Base-by-base conservation (phyloP, 30 jellyfish, hydroid and myxozoan species). In the Cassiopea xamachana region DNA sequence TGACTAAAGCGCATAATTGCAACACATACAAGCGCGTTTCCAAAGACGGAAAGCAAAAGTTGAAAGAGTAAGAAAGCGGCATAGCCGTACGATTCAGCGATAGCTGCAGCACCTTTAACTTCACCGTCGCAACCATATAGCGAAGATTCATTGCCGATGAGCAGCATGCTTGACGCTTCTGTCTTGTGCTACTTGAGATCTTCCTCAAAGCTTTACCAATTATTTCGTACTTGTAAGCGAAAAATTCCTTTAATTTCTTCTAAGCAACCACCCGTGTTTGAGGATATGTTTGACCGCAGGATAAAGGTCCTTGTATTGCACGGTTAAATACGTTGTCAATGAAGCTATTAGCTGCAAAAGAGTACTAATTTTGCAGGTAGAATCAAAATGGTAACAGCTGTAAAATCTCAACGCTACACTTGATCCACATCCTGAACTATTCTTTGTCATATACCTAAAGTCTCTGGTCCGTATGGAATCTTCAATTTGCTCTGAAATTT, bases 101-200 rank as follows among this genome's bases (percentile, higher is more conserved):
- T 61, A 39, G 97, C 87, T 17, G 85, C 81, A 1, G 73, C 71
- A 58, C 94, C 87, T 48, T 70, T 60, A 50, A 90, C 88, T 89
- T 74, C 94, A 12, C 98, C 98, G 49, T 85, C 93, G 87, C 98
- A 94, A 68, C 98, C 98, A 70, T 89, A 76, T n/a, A 93, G 81
- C 27, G 55, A 49, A 64, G 74, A 64, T 14, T 64, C 0, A 27
- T 64, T 64, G 15, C 74, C 0, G 2, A 18, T 0, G 1, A 55
- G 45, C 27, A 47, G 46, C 39, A 77, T 47, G 8, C 12, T 77
- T 6, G 16, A 17, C 74, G 74, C 74, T 64, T 7, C 43, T 59
- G 13, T 59, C 69, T 0, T 59, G 69, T 27, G 39, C 39, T 27
- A 27, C 39, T 27, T 59, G 69, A 7, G 69, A 14, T 59, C 14